phyloP scores from a whole-genome alignment of 2,797 vertebrate genomes.

The Prionace glauca region DNA sequence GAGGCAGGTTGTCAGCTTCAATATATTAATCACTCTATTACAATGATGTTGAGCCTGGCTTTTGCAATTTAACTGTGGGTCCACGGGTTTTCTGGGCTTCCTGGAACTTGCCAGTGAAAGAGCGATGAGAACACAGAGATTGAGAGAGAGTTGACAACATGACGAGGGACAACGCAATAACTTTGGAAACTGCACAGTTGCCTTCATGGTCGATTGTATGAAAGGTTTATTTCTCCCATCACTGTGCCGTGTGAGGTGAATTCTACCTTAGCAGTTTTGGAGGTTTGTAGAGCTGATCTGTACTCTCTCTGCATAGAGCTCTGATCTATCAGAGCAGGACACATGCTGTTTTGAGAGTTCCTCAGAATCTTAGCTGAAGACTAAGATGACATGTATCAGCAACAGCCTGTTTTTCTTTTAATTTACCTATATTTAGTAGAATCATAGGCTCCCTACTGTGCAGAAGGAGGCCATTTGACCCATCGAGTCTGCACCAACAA shows the following conservation, averaged over 20 bases:
- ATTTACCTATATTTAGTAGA: too few species aligned
- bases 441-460: too few species aligned
- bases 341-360: neutral
- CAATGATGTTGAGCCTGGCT: neutral
- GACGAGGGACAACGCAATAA: neutral
- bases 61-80: neutral
- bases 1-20: neutral
- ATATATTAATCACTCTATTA: neutral
- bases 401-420: neutral
- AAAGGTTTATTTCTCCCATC: neutral
- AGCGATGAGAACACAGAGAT: neutral
- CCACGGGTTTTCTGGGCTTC: neutral
- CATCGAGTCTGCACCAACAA: too few species aligned
- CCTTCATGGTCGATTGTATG: neutral
- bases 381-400: neutral
- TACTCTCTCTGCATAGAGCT: neutral
- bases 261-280: neutral
- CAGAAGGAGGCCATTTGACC: too few species aligned
- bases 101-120: neutral
- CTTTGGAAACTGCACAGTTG: neutral
- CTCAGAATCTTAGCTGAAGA: neutral
- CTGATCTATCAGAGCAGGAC: neutral
- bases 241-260: neutral
- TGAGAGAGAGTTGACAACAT: neutral
- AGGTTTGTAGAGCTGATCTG: neutral